Conservation (phyloP, 1,140 invertebrate genomes). For the Dufourea novaeangliae region DNA sequence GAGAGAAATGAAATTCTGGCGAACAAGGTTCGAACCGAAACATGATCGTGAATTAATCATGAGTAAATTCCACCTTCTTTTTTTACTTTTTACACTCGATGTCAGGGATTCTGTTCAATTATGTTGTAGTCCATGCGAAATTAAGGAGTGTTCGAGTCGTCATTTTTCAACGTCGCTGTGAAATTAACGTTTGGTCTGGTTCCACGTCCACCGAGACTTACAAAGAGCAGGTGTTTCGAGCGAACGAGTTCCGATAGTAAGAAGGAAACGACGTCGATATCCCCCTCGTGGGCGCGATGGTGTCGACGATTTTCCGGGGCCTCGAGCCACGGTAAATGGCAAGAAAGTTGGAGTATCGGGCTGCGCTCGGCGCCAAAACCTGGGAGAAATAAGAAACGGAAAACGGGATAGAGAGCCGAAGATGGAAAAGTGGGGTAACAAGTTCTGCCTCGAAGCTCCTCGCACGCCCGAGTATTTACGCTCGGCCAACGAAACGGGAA, state of each 20-base stretch:
- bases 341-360: not conserved
- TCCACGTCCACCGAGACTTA: not conserved
- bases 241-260: not conserved
- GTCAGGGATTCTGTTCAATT: no score
- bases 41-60: no score
- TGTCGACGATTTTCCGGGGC: slow-evolving; percentile 2
- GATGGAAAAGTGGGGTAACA: slow-evolving; percentile 16
- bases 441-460: slow-evolving; percentile 31
- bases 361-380: no score
- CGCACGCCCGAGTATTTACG: not conserved
- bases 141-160: no score
- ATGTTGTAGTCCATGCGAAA: no score
- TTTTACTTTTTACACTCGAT: no score
- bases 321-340: not conserved
- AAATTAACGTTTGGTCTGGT: slow-evolving; percentile 45
- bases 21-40: no score
- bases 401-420: not conserved
- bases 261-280: slow-evolving; percentile 27
- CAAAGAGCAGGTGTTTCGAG: slow-evolving; percentile 23
- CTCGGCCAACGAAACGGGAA: not conserved
- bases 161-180: no score
- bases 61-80: no score
- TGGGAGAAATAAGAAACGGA: not conserved
- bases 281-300: not conserved
- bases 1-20: no score